Base-by-base conservation (phyloP, 2,113 vertebrate species). In the Coregonus clupeaformis region DNA sequence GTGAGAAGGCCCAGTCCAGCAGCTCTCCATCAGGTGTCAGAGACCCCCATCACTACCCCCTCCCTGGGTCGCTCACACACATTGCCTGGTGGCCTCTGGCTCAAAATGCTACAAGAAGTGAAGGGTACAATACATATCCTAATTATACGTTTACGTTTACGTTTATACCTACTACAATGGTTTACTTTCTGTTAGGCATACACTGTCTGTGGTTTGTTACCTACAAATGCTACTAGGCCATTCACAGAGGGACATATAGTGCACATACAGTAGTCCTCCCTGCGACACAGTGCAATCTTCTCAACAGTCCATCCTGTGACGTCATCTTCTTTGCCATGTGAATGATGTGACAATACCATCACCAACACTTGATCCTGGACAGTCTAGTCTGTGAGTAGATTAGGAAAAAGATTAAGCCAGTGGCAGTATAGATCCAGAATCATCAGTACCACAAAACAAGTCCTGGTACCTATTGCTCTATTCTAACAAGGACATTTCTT, bases 11-110 rank as follows among this genome's bases (percentile, higher is more conserved):
- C 74, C 12, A 72, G 76, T 84, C 86, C 86, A 91, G 87, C 91
- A 88, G 84, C 81, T 85, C 76, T 75, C 87, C 86, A 87, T 88
- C 81, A 86, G 87, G 86, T 85, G 71, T 55, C 80, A 1, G 57
- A 59, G 73, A 76, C 59, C 75, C 66, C 47, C 75, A 79, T 79
- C 72, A 78, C 14, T 49, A 25, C 1, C 13, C 62, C 77, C 60
- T 77, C 72, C 60, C 42, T 72, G 79, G 5, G 29, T 12, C 27
- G 29, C 20, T 52, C 14, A 52, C 49, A 52, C 49, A 52, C 2
- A 11, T 42, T 42, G 49, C 16, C 49, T 52, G 49, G 49, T 52
- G 16, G 49, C 3, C 49, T 14, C 49, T 52, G 49, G 49, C 49
- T 52, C 49, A 52, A 52, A 52, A 52, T 52, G 16, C 12, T 14